Evolutionary conservation across 2,888 invertebrate genomes (phyloP), one percentile per base, ranked within the genome.

Genomic region (Calliopum simillimum): DNA sequence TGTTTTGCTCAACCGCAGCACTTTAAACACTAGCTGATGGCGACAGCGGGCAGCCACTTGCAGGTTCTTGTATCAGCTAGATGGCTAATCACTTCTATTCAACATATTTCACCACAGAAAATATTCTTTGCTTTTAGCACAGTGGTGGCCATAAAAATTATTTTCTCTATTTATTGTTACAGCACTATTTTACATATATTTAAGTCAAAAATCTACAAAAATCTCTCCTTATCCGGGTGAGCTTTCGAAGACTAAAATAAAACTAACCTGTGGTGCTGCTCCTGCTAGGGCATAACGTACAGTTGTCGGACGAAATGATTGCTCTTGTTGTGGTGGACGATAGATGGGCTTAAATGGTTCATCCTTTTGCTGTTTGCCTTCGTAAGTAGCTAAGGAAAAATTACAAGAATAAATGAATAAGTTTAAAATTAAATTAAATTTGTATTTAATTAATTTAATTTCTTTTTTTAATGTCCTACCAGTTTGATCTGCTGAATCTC

Each of bases 261-360:
- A 12, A 58, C 75, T 74, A 76, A 82, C 82, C 78, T 83, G 81
- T 11, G 78, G 79, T 33, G 75, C 74, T 11, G 81, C 78, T 14
- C 80, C 82, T 49, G 82, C 73, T 13, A 73, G 61, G 46, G 71
- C 76, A 68, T 84, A 83, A 12, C 78, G 80, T 16, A 79, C 72
- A 4, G 83, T 76, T 4, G 82, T 79, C 33, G 80, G 78, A 67
- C 75, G 79, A 64, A 79, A 81, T 47, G 78, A 68, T 44, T 73
- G 69, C 44, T 74, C 66, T 61, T 68, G 21, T 49, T 68, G 51
- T 51, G 68, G 61, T 12, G 51, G 13, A 49, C 56, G 70, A 21
- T 76, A 79, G 12, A 81, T 75, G 23, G 84, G 79, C 21, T 79
- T 76, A 61, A 84, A 84, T 3, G 79, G 76, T 8, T 78, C 75